Evolutionary conservation across 1,140 invertebrate genomes (phyloP), one percentile per base, ranked within the genome.

Genomic region (Campoletis sonorensis): DNA sequence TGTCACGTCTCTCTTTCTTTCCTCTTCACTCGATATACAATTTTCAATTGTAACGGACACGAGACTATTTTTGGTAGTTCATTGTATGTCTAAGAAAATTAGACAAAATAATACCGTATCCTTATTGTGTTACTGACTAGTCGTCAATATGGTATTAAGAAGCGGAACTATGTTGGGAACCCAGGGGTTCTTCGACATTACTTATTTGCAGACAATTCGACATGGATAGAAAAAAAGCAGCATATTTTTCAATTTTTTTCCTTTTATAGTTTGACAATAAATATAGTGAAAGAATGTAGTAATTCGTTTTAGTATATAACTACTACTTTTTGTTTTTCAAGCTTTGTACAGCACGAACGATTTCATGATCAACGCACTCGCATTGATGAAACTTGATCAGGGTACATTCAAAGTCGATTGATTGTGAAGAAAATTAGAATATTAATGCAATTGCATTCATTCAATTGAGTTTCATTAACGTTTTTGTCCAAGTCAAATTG

Each of bases 271-370:
- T 33, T 33, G 30, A 33, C 30, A 33, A 33, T 33, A 7, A 33
- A 33, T 33, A 33, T 33, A 33, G 7, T 7, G 30, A 7, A 33
- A 33, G 7, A n/a, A n/a, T n/a, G n/a, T n/a, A n/a, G n/a, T n/a
- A n/a, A n/a, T n/a, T 61, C 7, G 7, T 10, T n/a, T 61, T 61
- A 61, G 2, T 5, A 23, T n/a, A 67, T 67, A 13, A 10, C 40
- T 61, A 78, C 68, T 71, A 75, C 68, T 40, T 4, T 54, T 4
- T 18, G 70, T 80, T 82, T 84, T 86, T 77, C 15, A 21, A 27
- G 15, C n/a, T n/a, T n/a, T 37, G 30, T 40, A 10, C 2, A 54
- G 16, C 54, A 8, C 23, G 27, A 23, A 64, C 54, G n/a, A 76
- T 15, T 11, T 61, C 49, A 45, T 49, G 79, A 80, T 54, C 40